Evolutionary conservation across 2,797 vertebrate species (phyloP).

Genomic region (Hemibagrus guttatus): DNA sequence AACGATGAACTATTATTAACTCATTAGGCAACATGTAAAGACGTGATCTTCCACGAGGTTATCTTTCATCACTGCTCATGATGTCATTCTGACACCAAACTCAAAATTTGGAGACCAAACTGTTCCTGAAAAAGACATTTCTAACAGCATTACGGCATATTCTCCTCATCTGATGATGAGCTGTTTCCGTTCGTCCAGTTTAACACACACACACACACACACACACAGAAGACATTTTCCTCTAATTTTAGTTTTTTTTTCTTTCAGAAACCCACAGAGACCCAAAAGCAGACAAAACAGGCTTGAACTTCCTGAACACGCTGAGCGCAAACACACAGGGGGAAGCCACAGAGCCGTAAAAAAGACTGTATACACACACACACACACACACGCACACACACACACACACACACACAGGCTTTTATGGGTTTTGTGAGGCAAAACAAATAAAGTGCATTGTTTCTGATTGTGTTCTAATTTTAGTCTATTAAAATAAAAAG

Average conservation of each 20-base stretch:
- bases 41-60: too few relatives aligned
- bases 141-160: background rate
- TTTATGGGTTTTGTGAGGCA: background rate
- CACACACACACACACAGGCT: background rate
- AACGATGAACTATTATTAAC: background rate
- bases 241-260: background rate
- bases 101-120: background rate
- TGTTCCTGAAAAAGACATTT: background rate
- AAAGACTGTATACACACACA: background rate
- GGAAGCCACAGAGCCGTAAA: slow-evolving; percentile 9
- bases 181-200: background rate
- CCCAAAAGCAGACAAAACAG: slow-evolving; percentile 28
- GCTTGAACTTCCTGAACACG: slow-evolving; percentile 12
- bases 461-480: background rate
- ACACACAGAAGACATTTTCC: background rate
- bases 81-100: background rate
- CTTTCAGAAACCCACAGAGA: slow-evolving; percentile 9
- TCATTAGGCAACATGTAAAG: background rate
- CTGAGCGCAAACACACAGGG: background rate
- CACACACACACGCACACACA: slow-evolving; percentile 17
- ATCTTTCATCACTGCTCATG: background rate
- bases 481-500: background rate
- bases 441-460: background rate
- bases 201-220: background rate
- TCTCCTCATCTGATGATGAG: background rate